A percentile compares a stretch with the other conserved stretches of the same genome.
phyloP scores from a whole-genome alignment of 2,113 vertebrate species.

The Hypomesus transpacificus region DNA sequence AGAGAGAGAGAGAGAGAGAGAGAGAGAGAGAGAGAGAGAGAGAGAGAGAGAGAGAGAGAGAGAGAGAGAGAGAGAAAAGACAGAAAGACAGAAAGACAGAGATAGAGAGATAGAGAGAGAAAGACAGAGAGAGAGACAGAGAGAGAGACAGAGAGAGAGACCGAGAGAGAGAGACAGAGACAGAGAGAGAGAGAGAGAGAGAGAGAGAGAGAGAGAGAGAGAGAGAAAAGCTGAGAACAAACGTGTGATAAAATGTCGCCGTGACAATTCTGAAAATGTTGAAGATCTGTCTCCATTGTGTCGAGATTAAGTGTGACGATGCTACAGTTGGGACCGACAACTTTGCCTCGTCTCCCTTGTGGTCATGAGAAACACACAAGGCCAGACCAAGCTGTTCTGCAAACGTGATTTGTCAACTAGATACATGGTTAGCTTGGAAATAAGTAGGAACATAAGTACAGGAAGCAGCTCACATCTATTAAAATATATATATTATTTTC shows the following conservation, averaged over 20 bases:
- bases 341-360: background rate
- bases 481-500: no score
- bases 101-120: background rate
- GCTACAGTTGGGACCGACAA: background rate
- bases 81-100: background rate
- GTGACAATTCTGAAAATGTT: background rate
- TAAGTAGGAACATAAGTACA: constrained; percentile 1
- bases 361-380: background rate
- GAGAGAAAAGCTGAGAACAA: background rate
- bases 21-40: background rate
- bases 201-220: background rate
- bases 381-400: background rate
- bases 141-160: background rate
- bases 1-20: background rate
- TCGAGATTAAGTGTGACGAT: background rate
- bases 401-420: constrained; percentile 1
- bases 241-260: background rate
- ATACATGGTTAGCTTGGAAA: constrained; percentile 1
- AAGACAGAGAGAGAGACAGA: background rate
- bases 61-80: background rate
- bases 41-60: background rate
- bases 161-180: background rate
- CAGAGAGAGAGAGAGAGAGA: background rate
- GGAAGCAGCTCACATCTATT: constrained; percentile 7
- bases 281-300: background rate